A percentile compares a stretch with the other conserved stretches of the same genome.
These are phyloP conservation scores for Sphenodon punctatus DNA, from an alignment of 2,797 vertebrate genomes.

Conservation along the genomic window DNA sequence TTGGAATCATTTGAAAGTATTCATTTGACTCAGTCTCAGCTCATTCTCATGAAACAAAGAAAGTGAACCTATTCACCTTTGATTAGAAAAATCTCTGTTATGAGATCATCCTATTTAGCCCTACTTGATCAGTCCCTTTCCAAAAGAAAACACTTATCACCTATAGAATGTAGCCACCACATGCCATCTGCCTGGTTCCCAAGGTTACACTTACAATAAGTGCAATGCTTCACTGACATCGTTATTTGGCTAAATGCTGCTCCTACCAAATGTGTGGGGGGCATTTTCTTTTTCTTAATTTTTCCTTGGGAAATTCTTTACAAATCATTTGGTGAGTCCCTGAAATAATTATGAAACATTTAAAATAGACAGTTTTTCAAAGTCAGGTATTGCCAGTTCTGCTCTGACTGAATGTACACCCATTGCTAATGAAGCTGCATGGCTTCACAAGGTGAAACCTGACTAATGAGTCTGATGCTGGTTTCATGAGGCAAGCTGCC, in stretches of 20 bases:
- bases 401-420: no score
- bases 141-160: neutral
- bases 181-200: neutral
- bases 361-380: neutral
- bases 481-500: neutral
- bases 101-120: neutral
- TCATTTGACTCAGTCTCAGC: neutral
- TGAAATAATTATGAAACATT: neutral
- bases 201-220: neutral
- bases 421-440: neutral
- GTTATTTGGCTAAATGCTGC: neutral
- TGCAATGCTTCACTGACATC: neutral
- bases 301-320: neutral
- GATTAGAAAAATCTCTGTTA: neutral
- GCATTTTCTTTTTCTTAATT: neutral
- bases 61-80: neutral
- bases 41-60: neutral
- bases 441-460: neutral
- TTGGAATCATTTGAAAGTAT: neutral
- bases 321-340: neutral
- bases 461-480: neutral
- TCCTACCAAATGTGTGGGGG: neutral
- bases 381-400: no score
- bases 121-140: neutral
- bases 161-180: neutral